Evolutionary conservation across 1,140 invertebrate species (phyloP), one percentile per base, ranked within the genome.

Genomic region (Tetraneura akinire): DNA sequence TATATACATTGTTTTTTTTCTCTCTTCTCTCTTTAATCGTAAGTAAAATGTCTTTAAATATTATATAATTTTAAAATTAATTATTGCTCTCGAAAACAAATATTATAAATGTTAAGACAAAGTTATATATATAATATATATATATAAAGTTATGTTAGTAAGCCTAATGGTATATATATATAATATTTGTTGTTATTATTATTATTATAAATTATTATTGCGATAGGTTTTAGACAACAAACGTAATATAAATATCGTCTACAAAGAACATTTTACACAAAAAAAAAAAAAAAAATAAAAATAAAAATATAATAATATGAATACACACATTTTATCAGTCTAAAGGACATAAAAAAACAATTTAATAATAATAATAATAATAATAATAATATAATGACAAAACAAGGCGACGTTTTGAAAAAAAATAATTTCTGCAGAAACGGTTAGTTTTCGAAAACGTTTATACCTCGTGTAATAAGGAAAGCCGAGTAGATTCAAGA

Each of bases 241-340:
- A 42, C 10, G 21, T 51, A 55, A 37, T 21, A 32, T 18, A 66
- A 66, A n/a, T 37, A 16, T 23, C 57, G 10, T 21, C 13, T 71
- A n/a, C 21, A 62, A 8, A 32, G 18, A 74, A 74, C 23, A 68
- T 45, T 47, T 45, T n/a, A 47, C 26, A 47, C 11, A 60, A 26
- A 76, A 26, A 76, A 60, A n/a, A n/a, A n/a, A n/a, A n/a, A n/a
- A n/a, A n/a, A n/a, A n/a, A n/a, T n/a, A n/a, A n/a, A n/a, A n/a
- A n/a, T n/a, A n/a, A n/a, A n/a, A n/a, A n/a, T n/a, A n/a, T n/a
- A 78, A 62, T 62, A 55, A 74, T 45, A 78, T 57, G 49, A 74
- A 74, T 62, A 78, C 55, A 78, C 55, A 29, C 57, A 78, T 78
- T 60, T 78, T 42, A 78, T 78, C 74, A 78, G 74, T 78, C 74